Conservation (phyloP, 2,888 invertebrate genomes). For the Ornithoptera alexandrae region DNA sequence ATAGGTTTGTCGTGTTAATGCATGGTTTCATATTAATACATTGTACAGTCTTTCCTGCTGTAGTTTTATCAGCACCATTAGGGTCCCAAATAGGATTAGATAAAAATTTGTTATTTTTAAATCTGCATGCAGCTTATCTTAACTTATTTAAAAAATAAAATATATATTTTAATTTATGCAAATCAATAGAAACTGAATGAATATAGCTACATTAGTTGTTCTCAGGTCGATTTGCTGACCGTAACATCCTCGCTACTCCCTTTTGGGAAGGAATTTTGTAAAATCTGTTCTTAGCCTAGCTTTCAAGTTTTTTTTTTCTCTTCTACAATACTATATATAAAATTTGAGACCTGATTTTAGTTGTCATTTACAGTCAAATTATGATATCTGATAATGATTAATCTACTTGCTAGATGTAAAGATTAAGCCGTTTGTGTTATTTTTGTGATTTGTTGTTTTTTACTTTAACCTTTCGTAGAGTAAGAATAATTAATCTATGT, state of each 20-base stretch:
- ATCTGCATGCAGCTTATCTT: not conserved
- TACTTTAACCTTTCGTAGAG: too few relatives aligned
- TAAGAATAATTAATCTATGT: too few relatives aligned
- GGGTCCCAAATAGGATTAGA: slow-evolving; percentile 32
- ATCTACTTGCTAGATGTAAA: slow-evolving; percentile 65
- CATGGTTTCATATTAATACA: slow-evolving; percentile 37
- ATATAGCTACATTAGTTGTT: too few relatives aligned
- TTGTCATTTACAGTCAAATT: slow-evolving; percentile 52
- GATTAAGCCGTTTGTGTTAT: slow-evolving; percentile 25
- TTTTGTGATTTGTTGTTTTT: too few relatives aligned
- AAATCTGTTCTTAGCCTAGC: too few relatives aligned
- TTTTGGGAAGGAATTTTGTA: too few relatives aligned
- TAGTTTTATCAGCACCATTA: slow-evolving; percentile 36
- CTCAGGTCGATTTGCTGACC: too few relatives aligned
- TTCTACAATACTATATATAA: not conserved
- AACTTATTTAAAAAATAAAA: too few relatives aligned
- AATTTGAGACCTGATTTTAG: slow-evolving; percentile 31
- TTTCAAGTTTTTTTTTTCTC: not conserved
- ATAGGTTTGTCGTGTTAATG: slow-evolving; percentile 36
- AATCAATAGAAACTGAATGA: too few relatives aligned
- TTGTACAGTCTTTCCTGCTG: slow-evolving; percentile 37
- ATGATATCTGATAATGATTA: slow-evolving; percentile 55
- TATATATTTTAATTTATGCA: too few relatives aligned
- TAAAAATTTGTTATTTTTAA: slow-evolving; percentile 22
- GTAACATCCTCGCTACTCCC: too few relatives aligned